These are phyloP conservation scores for Zapornia atra DNA, from an alignment of 2,113 vertebrate species.

Conservation along the genomic window DNA sequence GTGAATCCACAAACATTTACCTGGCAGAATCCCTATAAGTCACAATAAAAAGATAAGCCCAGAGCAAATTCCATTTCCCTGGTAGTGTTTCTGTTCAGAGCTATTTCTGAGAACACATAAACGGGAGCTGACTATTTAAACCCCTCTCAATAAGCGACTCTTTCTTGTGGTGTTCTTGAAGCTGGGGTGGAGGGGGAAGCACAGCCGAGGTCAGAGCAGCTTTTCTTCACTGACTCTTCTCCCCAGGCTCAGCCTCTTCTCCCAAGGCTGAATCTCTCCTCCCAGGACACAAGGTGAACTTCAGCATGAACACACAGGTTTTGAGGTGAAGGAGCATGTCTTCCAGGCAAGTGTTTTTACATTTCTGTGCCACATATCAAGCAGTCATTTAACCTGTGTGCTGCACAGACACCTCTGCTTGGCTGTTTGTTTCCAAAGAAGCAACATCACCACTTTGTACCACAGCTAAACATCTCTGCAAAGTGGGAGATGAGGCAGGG, in stretches of 20 bases:
- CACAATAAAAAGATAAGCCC: neutral
- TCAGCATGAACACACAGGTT: neutral
- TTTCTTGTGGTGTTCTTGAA: neutral
- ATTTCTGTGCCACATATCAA: rapidly evolving
- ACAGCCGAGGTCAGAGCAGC: neutral
- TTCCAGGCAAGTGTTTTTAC: neutral
- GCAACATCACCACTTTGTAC: neutral
- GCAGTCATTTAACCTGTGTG: neutral
- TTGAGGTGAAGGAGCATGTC: rapidly evolving
- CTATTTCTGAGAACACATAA: neutral
- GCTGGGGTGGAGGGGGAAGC: neutral
- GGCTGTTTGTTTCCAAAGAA: neutral
- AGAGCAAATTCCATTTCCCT: constrained; percentile 49
- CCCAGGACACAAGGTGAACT: neutral
- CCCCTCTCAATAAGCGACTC: neutral
- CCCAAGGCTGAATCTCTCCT: neutral
- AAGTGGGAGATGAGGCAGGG: neutral
- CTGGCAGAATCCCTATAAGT: neutral
- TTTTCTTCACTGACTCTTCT: neutral
- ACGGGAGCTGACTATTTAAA: neutral
- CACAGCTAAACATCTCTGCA: neutral
- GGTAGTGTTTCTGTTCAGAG: neutral
- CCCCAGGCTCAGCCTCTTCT: neutral
- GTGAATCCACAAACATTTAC: constrained; percentile 58
- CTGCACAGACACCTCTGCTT: neutral